phyloP scores from a whole-genome alignment of 2,113 vertebrate genomes.

The Leucopsar rothschildi region DNA sequence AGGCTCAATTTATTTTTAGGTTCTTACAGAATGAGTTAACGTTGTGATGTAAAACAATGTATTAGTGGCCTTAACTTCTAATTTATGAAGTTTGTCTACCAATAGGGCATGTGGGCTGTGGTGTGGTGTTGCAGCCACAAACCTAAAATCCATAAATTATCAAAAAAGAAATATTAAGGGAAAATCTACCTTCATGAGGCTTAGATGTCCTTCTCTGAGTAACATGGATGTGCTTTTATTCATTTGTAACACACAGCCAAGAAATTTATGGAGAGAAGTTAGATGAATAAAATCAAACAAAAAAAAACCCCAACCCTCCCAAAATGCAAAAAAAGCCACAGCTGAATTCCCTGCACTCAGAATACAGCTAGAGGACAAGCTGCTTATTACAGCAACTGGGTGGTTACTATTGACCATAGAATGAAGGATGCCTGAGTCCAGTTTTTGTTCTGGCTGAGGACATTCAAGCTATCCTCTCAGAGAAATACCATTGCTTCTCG shows the following conservation, averaged over 20 bases:
- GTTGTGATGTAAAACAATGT: background rate
- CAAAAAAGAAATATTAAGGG: background rate
- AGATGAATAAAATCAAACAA: background rate
- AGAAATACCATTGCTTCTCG: background rate
- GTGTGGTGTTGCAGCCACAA: background rate
- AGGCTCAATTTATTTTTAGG: background rate
- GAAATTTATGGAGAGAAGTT: background rate
- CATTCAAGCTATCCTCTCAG: background rate
- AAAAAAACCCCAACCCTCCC: fast-evolving
- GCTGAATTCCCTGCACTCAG: background rate
- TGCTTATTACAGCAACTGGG: background rate
- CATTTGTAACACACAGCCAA: background rate
- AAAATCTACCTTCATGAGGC: background rate
- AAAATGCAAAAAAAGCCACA: background rate
- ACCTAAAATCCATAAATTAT: background rate
- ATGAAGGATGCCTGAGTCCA: background rate
- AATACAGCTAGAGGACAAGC: background rate
- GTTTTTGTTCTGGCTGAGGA: background rate
- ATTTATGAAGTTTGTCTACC: background rate
- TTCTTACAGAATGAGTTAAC: background rate
- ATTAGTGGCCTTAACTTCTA: background rate
- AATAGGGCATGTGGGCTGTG: background rate
- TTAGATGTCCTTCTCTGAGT: background rate
- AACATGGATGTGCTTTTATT: background rate
- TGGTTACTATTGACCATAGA: background rate